phyloP scores from a whole-genome alignment of 2,797 vertebrate genomes.

The Limosa lapponica region DNA sequence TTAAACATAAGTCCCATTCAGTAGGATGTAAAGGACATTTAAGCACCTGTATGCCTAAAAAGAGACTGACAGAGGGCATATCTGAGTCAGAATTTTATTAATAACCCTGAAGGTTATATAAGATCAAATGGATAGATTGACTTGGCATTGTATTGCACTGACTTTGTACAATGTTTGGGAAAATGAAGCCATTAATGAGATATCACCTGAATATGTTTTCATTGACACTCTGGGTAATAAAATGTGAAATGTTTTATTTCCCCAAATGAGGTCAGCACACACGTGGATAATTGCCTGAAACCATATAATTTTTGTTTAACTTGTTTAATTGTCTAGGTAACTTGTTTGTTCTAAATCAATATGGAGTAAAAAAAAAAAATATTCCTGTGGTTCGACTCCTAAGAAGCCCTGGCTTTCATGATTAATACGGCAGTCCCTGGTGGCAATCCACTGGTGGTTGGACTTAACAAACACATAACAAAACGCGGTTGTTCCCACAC shows the following conservation, averaged over 20 bases:
- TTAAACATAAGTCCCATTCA: conserved; percentile 24
- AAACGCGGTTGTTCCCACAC: fast-evolving
- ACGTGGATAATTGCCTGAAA: conserved; percentile 30
- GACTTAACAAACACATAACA: background rate
- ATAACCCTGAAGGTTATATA: conserved; percentile 55
- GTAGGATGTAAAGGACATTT: conserved; percentile 47
- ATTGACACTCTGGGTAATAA: conserved; percentile 35
- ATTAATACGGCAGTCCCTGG: background rate
- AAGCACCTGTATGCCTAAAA: conserved; percentile 47
- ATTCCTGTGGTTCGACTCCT: background rate
- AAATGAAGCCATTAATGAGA: conserved; percentile 63
- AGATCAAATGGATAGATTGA: conserved; percentile 53
- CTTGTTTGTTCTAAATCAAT: conserved; percentile 35
- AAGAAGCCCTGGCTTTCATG: background rate
- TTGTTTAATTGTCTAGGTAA: conserved; percentile 39
- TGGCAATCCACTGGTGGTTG: background rate
- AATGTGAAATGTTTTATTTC: conserved; percentile 50
- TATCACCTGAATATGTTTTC: conserved; percentile 53
- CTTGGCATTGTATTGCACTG: conserved; percentile 40
- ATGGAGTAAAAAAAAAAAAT: background rate
- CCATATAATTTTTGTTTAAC: conserved; percentile 41
- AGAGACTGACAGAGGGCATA: conserved; percentile 49
- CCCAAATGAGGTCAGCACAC: conserved; percentile 38
- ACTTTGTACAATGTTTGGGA: conserved; percentile 58
- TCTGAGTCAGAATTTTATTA: conserved; percentile 58